phyloP scores from a whole-genome alignment of 1,140 invertebrate species.

The Drosophila burlai region DNA sequence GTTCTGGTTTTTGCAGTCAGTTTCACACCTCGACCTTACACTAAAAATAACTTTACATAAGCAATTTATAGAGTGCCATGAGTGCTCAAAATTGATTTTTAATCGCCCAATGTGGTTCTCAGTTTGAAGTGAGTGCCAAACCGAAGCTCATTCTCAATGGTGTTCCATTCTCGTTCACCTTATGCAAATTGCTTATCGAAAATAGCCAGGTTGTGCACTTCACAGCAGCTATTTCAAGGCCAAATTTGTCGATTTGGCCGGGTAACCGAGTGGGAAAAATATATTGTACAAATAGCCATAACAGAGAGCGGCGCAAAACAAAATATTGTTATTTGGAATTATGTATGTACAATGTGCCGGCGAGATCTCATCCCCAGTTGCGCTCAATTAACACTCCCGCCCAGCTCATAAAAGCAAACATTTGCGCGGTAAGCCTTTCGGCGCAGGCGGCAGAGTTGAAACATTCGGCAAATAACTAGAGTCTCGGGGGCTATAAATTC shows the following conservation, averaged over 20 bases:
- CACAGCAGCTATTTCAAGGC: conserved; percentile 49
- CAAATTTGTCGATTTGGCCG: conserved; percentile 25
- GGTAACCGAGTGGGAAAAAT: conserved; percentile 38
- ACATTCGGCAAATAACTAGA: conserved; percentile 14
- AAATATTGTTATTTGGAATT: conserved; percentile 29
- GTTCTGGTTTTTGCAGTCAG: too few species aligned
- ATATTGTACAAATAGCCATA: conserved; percentile 29
- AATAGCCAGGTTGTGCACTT: conserved; percentile 38
- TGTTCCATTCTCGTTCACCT: conserved; percentile 60
- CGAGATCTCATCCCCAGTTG: conserved; percentile 18
- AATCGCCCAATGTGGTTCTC: not conserved
- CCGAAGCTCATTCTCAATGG: conserved; percentile 9
- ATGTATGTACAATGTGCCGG: conserved; percentile 6
- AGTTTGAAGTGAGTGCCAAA: not conserved
- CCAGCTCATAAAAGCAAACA: conserved; percentile 28
- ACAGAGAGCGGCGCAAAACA: conserved; percentile 21
- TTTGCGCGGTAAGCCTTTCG: conserved; percentile 23
- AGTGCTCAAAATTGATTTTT: not conserved
- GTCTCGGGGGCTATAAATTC: conserved; percentile 34
- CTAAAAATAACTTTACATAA: not conserved
- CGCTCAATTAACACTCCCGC: conserved; percentile 44
- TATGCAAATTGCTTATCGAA: conserved; percentile 64
- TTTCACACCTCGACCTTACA: not conserved
- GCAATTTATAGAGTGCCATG: not conserved
- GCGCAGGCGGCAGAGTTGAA: conserved; percentile 41